A percentile compares a stretch with the other conserved stretches of the same genome.
Evolutionary conservation across 2,797 vertebrate species (phyloP).

Genomic region (Steatocranus sp.): DNA sequence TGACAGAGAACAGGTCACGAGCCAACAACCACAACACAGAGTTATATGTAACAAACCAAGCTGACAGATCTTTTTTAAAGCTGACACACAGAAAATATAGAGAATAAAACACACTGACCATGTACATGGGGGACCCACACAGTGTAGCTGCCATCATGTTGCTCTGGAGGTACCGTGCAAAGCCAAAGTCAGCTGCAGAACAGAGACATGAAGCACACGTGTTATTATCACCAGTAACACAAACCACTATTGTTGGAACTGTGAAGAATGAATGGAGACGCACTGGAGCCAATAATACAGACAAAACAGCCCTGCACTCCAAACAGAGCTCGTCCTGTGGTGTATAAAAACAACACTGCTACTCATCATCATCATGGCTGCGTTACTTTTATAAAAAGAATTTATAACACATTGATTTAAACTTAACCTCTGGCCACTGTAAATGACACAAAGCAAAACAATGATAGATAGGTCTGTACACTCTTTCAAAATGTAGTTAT

Average conservation of each 20-base stretch:
- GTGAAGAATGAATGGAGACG: background rate
- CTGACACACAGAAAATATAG: background rate
- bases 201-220: background rate
- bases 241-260: background rate
- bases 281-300: background rate
- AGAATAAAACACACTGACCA: conserved; percentile 75
- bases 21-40: background rate
- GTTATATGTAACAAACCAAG: background rate
- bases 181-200: conserved; percentile 93
- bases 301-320: background rate
- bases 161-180: conserved; percentile 95
- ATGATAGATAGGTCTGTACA: background rate
- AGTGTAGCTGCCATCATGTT: conserved; percentile 99
- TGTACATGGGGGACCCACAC: conserved; percentile 97
- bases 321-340: background rate
- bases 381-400: background rate
- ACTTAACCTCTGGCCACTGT: background rate
- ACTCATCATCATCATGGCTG: background rate
- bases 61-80: background rate
- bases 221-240: conserved; percentile 28
- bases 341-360: background rate
- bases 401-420: background rate
- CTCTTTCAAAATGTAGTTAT: background rate
- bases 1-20: conserved; percentile 38
- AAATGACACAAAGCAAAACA: background rate